These are phyloP conservation scores for Rhyacichthys aspro DNA, from an alignment of 2,797 vertebrate genomes.

Conservation along the genomic window DNA sequence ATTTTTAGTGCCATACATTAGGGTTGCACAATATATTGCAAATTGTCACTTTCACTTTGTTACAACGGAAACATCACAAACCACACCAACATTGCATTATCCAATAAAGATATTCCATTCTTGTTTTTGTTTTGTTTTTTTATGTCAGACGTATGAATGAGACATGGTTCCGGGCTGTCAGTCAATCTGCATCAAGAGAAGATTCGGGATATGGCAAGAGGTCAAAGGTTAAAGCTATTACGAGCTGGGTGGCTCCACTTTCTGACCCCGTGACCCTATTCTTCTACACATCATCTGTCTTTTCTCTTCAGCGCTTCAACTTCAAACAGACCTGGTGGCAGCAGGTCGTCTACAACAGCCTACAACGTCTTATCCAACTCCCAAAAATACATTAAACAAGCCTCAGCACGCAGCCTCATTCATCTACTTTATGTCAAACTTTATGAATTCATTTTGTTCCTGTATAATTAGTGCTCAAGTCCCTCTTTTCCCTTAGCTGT, in stretches of 20 bases:
- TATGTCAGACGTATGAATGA: conserved; percentile 47
- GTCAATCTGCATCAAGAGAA: conserved; percentile 68
- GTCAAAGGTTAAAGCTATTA: conserved; percentile 84
- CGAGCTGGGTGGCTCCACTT: conserved; percentile 73
- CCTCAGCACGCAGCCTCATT: not conserved
- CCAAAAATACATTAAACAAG: not conserved
- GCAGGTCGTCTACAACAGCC: conserved; percentile 45
- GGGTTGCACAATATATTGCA: too few species aligned
- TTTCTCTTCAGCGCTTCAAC: conserved; percentile 32
- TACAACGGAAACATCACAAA: too few species aligned
- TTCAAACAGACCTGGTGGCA: conserved; percentile 24
- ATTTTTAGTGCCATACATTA: too few species aligned
- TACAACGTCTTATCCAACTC: not conserved
- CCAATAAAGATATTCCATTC: too few species aligned
- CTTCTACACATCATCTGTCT: conserved; percentile 53
- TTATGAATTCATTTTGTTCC: conserved; percentile 18
- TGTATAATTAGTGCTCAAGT: conserved; percentile 29
- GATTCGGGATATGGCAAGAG: conserved; percentile 50
- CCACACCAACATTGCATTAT: too few species aligned
- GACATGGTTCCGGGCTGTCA: conserved; percentile 55
- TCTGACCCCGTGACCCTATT: conserved; percentile 55
- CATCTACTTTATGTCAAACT: not conserved
- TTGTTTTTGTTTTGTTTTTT: too few species aligned
- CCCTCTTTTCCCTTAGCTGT: conserved; percentile 4
- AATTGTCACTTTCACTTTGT: too few species aligned